Percentiles rank a stretch among this genome's conserved stretches.
These are phyloP conservation scores for Beroe forskalii DNA, from an alignment of 37 sponge, comb jelly and placozoan species.

Conservation along the genomic window DNA sequence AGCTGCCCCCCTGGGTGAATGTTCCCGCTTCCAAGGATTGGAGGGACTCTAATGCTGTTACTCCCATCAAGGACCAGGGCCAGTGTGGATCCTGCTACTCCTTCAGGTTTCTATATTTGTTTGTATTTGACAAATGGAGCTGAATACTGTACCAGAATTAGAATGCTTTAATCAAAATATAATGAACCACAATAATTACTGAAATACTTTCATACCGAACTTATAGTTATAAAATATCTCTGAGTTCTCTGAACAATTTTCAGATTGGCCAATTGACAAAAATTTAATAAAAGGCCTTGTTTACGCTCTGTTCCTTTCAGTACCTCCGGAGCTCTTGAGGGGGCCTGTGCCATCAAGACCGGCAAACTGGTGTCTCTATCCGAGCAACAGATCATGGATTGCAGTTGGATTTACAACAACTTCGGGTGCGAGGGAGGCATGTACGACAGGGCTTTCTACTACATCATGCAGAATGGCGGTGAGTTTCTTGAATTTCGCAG, in stretches of 20 bases:
- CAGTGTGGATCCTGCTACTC: conserved; percentile 52
- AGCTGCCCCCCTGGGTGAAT: conserved; percentile 54
- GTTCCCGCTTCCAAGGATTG: conserved; percentile 24
- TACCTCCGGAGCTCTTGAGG: neutral
- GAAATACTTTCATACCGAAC: no score
- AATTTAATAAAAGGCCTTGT: no score
- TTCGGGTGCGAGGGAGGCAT: conserved; percentile 77
- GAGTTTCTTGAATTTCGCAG: no score
- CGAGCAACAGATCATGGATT: conserved; percentile 76
- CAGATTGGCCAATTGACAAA: no score
- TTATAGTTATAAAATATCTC: no score
- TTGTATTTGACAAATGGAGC: no score
- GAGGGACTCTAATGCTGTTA: conserved; percentile 11
- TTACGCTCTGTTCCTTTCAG: no score
- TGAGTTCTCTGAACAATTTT: no score
- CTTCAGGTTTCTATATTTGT: no score
- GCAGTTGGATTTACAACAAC: conserved; percentile 74
- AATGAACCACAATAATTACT: no score
- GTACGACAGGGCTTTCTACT: conserved; percentile 72
- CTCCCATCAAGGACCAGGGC: conserved; percentile 56
- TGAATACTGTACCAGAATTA: no score
- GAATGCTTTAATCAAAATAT: no score
- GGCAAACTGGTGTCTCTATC: conserved; percentile 70
- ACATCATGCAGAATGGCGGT: conserved; percentile 71
- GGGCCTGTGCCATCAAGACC: conserved; percentile 68